These are phyloP conservation scores for Amphiura filiformis DNA, from an alignment of 35 echinoderm and acorn worm genomes.

Conservation along the genomic window DNA sequence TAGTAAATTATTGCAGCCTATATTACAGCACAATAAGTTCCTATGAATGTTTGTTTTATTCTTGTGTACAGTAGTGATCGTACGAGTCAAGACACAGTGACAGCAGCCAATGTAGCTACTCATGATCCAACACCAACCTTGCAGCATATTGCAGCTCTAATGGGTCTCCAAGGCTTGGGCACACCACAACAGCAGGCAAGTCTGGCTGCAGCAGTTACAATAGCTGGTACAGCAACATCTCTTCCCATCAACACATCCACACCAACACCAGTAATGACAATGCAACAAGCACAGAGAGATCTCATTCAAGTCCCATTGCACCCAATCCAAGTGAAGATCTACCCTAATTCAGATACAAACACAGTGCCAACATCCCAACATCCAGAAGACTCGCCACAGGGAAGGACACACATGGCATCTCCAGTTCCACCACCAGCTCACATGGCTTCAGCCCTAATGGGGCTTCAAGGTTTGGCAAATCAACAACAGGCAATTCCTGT, in stretches of 20 bases:
- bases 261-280: neutral
- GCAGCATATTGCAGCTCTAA: conserved; percentile 33
- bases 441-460: neutral
- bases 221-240: conserved; percentile 7
- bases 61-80: no score
- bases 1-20: no score
- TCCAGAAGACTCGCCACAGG: neutral
- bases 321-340: neutral
- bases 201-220: conserved; percentile 12
- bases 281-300: neutral
- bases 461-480: neutral
- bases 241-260: neutral
- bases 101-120: conserved; percentile 1
- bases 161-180: conserved; percentile 17
- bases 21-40: no score
- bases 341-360: neutral
- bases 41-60: no score
- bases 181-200: conserved; percentile 6
- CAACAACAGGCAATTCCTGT: neutral
- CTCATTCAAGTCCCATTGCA: neutral
- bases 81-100: neutral
- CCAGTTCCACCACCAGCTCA: neutral
- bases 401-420: neutral
- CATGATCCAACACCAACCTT: conserved; percentile 13
- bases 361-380: neutral